Evolutionary conservation across 2,797 vertebrate species (phyloP), one percentile per base, ranked within the genome.

Genomic region (Bryconaethiops microstoma): DNA sequence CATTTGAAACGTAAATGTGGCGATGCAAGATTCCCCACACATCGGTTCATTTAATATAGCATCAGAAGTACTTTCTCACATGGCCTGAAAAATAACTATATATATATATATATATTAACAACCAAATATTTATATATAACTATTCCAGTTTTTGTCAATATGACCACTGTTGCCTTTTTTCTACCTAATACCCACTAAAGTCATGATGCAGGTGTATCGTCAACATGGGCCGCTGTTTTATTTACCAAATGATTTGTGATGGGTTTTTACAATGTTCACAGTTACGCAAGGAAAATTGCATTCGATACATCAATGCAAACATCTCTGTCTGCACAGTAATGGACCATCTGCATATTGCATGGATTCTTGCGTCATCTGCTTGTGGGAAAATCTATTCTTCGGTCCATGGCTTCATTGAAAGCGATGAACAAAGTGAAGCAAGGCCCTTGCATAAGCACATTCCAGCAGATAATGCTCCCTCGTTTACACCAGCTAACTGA

Each of bases 1-100:
- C 45, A 35, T 76, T 78, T 71, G 83, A 82, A 85, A 68, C 76
- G 16, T 74, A 83, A 84, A 85, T 71, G 74, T 57, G 82, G 76
- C 64, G 12, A 60, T 50, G 74, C 77, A 87, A 85, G 88, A 88
- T 84, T 86, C 85, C 79, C 80, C 76, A 45, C 78, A 80, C 69
- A 85, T 55, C 73, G 73, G 74, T 82, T 85, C 29, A 84, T 89
- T 88, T 76, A 78, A 88, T 82, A 87, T 75, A 54, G 82, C 87
- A 78, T 52, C 63, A 39, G 19, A 64, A 54, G 21, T 48, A 9
- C 63, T 55, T 45, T 55, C 42, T 40, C 54, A 45, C 50, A 50
- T 35, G 23, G 25, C 1, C 50, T 55, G 14, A 70, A 4, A 45
- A 2, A 12, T 25, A 42, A 8, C n/a, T n/a, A n/a, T n/a, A n/a